phyloP scores from a whole-genome alignment of 1,140 invertebrate species.

The Drosophila biarmipes region DNA sequence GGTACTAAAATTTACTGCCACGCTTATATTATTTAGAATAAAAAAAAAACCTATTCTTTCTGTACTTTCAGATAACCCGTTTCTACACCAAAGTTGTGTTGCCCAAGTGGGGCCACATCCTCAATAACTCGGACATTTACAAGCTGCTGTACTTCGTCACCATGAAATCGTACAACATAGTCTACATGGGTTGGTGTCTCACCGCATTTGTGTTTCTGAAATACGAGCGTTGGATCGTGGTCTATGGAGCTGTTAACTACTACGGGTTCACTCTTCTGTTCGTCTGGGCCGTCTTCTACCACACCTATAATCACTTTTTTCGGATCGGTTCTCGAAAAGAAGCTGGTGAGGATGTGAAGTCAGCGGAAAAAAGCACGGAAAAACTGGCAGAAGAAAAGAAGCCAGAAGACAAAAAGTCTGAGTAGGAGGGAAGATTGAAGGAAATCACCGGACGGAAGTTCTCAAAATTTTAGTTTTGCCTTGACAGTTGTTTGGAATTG shows the following conservation, averaged over 20 bases:
- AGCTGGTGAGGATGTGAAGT: conserved; percentile 4
- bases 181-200: conserved; percentile 94
- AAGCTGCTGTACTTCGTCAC: conserved; percentile 86
- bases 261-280: conserved; percentile 88
- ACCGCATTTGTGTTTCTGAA: conserved; percentile 92
- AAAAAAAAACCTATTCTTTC: background rate
- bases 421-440: background rate
- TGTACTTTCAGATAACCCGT: conserved; percentile 60
- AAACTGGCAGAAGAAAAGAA: conserved; percentile 7
- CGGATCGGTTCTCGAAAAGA: background rate
- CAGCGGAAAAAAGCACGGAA: background rate
- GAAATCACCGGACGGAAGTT: background rate
- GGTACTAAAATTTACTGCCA: background rate
- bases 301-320: conserved; percentile 29
- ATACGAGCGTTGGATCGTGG: conserved; percentile 87
- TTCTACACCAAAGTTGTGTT: conserved; percentile 64
- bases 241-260: conserved; percentile 88
- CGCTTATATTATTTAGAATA: background rate
- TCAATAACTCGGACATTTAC: conserved; percentile 84
- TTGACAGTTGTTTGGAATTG: conserved; percentile 26
- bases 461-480: conserved; percentile 30
- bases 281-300: conserved; percentile 84
- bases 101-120: conserved; percentile 49
- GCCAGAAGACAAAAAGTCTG: conserved; percentile 27
- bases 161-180: conserved; percentile 90